Base-by-base conservation (phyloP, 2,113 vertebrate genomes). In the Gymnarchus niloticus region DNA sequence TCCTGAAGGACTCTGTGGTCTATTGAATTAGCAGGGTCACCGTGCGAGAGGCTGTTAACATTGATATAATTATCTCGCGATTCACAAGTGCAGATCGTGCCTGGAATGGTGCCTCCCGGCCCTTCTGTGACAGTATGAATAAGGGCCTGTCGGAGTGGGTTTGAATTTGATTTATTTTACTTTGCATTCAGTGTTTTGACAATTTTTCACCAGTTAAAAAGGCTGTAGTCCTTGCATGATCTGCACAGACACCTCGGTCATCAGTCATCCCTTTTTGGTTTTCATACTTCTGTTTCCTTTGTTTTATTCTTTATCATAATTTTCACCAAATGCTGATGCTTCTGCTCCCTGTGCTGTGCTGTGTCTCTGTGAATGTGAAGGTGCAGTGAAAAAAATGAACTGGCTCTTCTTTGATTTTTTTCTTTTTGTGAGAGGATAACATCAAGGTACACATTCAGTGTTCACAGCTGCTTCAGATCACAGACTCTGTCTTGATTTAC, bases 131-230 rank as follows among this genome's bases (percentile, higher is more conserved):
- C 84, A 73, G n/a, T 14, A 80, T 85, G 65, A 83, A 92, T 93
- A 90, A 92, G 92, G 90, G 91, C 86, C 88, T 92, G 92, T 92
- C 93, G 91, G 87, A 91, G 87, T 90, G 92, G 92, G 92, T 93
- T 93, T 92, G 87, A 88, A 88, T 88, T 73, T 91, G 92, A 94
- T 93, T 92, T 91, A 93, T 57, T 80, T 56, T 80, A 76, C 80
- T 86, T 46, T 86, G 12, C n/a, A 33, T n/a, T 76, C 69, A 5
- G 51, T 54, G 33, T 93, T 93, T 92, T 91, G 88, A 86, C 86
- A 88, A 85, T 88, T 84, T 87, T 90, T 90, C 37, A 3, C 49
- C 21, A 48, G 83, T 73, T 73, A 46, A 61, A n/a, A 46, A 56
- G 14, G n/a, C 25, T 51, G 25, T 41, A 48, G 59, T 76, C 25